Evolutionary conservation across 2,113 vertebrate species (phyloP).

Genomic region (Dipodomys spectabilis): DNA sequence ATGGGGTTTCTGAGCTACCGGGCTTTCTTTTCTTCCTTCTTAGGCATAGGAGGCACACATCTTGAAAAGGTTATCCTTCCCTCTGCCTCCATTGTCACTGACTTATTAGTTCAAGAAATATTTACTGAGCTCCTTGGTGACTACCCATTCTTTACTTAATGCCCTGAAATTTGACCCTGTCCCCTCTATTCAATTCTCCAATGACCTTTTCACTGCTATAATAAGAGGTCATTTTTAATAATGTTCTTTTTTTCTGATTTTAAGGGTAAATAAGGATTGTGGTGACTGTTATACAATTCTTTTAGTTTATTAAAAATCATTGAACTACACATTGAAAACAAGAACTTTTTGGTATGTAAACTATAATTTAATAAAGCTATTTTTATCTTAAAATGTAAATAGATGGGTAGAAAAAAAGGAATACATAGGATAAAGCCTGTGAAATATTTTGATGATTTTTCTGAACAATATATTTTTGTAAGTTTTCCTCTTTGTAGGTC

Average conservation of each 20-base stretch:
- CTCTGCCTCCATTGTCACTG: background rate
- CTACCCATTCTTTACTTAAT: background rate
- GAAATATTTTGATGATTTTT: background rate
- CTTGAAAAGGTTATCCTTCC: background rate
- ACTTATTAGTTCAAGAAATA: background rate
- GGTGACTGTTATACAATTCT: background rate
- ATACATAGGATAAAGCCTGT: background rate
- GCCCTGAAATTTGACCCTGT: background rate
- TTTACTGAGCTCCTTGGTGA: background rate
- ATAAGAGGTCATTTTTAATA: background rate
- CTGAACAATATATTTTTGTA: background rate
- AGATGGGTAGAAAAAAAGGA: background rate
- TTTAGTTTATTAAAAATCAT: constrained; percentile 4
- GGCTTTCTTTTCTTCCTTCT: background rate
- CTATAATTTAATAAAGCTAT: background rate
- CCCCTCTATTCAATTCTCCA: background rate
- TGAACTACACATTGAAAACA: background rate
- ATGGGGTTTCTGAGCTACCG: background rate
- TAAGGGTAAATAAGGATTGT: constrained; percentile 27
- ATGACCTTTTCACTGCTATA: background rate
- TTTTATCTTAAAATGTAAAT: background rate
- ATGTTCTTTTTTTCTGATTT: background rate
- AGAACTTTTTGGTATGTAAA: background rate
- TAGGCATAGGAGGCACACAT: background rate
- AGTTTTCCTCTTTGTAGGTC: background rate